A percentile compares a stretch with the other conserved stretches of the same genome.
Evolutionary conservation across 2,797 vertebrate species (phyloP).

Genomic region (Dromococcyx pavoninus): DNA sequence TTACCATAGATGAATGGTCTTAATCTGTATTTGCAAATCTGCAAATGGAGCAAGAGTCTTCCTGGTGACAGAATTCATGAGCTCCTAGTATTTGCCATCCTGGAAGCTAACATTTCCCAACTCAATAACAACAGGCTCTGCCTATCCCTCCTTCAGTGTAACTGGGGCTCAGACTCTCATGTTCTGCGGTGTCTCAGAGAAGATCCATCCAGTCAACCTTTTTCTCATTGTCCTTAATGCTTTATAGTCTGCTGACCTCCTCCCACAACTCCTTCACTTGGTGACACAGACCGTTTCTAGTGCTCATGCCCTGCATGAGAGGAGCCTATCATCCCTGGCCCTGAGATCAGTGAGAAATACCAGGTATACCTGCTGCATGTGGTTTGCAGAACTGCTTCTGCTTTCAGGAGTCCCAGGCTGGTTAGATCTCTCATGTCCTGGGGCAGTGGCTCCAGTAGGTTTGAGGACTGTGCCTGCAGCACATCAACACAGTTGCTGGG

Average conservation of each 20-base stretch:
- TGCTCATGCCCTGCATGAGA: fast-evolving
- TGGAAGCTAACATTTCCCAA: neutral
- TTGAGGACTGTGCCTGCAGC: neutral
- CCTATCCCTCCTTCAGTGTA: neutral
- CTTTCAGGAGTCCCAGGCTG: neutral
- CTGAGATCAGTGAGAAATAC: neutral
- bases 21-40: neutral
- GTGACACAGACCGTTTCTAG: neutral
- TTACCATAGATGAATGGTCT: neutral
- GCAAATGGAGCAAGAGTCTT: neutral
- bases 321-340: neutral
- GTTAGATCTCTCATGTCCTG: neutral
- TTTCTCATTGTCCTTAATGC: neutral
- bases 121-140: neutral
- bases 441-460: fast-evolving
- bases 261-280: neutral
- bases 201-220: neutral
- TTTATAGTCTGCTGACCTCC: neutral
- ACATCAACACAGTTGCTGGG: fast-evolving
- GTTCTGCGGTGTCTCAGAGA: neutral
- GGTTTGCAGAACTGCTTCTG: neutral
- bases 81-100: neutral
- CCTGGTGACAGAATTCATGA: neutral
- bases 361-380: fast-evolving
- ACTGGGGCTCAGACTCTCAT: neutral